These are phyloP conservation scores for Pammene aurita DNA, from an alignment of 2,888 invertebrate genomes.

Conservation along the genomic window DNA sequence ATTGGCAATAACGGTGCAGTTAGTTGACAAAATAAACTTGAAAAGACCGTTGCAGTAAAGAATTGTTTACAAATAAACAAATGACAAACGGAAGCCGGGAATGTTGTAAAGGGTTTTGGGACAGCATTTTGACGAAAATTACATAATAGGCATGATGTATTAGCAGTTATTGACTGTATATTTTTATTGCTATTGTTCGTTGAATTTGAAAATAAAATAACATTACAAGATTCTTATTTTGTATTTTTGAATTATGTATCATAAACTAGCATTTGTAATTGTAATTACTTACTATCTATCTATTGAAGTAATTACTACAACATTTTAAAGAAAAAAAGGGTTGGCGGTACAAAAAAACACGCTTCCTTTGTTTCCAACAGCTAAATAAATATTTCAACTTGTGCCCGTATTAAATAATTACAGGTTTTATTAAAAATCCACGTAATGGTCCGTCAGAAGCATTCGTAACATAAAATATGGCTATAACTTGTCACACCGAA, in stretches of 20 bases:
- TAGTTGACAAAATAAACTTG: slow-evolving; percentile 41
- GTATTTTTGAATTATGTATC: background rate
- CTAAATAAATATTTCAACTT: background rate
- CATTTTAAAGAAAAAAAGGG: too few species aligned
- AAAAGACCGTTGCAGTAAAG: slow-evolving; percentile 29
- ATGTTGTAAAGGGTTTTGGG: slow-evolving; percentile 24
- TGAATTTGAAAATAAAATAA: background rate
- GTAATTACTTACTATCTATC: too few species aligned
- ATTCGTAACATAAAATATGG: slow-evolving; percentile 34
- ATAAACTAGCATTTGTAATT: background rate
- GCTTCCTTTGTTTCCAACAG: too few species aligned
- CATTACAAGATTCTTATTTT: background rate
- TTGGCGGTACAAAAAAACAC: background rate
- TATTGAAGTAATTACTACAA: too few species aligned
- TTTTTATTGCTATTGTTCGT: background rate
- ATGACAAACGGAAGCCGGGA: slow-evolving; percentile 30
- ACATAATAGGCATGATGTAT: background rate
- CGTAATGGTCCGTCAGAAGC: slow-evolving; percentile 20
- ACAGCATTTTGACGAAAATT: background rate
- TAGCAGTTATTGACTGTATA: background rate
- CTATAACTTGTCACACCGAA: slow-evolving; percentile 38
- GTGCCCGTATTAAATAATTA: background rate
- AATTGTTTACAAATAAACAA: slow-evolving; percentile 35
- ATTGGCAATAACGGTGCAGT: slow-evolving; percentile 47
- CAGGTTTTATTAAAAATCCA: slow-evolving; percentile 1